Base-by-base conservation (phyloP, 2,113 vertebrate genomes). In the Synchiropus splendidus region DNA sequence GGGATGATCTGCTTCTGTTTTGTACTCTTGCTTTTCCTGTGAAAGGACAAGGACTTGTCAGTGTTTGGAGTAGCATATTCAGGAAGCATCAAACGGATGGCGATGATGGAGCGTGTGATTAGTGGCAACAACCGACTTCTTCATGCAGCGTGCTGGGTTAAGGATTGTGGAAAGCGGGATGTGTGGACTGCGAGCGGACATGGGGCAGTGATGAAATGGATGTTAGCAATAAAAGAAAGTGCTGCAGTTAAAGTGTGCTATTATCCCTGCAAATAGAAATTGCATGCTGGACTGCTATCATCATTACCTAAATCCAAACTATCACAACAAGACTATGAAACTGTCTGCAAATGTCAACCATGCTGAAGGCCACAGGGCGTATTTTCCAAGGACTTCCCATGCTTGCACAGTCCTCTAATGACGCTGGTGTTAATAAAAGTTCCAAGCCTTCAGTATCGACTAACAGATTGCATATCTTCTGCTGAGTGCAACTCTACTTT, bases 1-100 rank as follows among this genome's bases (percentile, higher is more conserved):
- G 95, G 95, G 72, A 98, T 92, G 67, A 85, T 76, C 83, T 95
- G 94, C 76, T 89, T 94, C 75, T 89, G 91, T 75, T 87, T 96
- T 75, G 73, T 50, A 77, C 52, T 83, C 79, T 86, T 95, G 79
- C 76, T 87, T 80, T 93, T 98, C 87, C 95, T 98, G 88, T 80
- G 61, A 88, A 80, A 57, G 74, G 83, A 81, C 86, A 36, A 75
- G 57, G 60, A 27, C 4, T 27, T 27, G 21, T 27, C 8, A 27
- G 21, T 27, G 8, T 27, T 27, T 4, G 8, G 21, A 8, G 21
- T 27, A 5, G 4, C 21, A 27, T 5, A 27, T 8, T 5, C 21
- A 46, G 10, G 58, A 30, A 57, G 1, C 39, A 38, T 17, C 42
- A 12, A n/a, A 9, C 30, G 27, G 64, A 12, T 45, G 42, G 59